These are phyloP conservation scores for Fukomys damarensis DNA, from an alignment of 2,113 vertebrate species.

Conservation along the genomic window DNA sequence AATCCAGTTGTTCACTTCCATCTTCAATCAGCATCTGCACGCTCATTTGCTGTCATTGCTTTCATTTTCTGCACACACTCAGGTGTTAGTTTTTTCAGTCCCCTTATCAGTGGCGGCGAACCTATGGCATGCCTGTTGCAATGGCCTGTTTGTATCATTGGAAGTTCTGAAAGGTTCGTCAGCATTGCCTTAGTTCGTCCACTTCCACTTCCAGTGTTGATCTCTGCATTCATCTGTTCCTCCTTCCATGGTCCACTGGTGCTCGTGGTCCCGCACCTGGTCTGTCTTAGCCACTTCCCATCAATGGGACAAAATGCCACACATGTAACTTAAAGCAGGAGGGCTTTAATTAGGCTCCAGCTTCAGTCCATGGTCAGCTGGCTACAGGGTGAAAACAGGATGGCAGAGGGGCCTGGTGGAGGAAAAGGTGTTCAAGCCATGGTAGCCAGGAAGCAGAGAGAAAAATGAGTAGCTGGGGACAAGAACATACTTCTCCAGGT, in stretches of 20 bases:
- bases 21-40: not conserved
- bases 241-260: not conserved
- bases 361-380: not conserved
- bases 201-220: not conserved
- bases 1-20: rapidly evolving
- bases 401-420: not conserved
- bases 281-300: not conserved
- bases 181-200: not conserved
- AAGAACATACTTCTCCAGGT: not conserved
- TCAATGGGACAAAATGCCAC: not conserved
- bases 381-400: not conserved
- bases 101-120: not conserved
- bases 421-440: not conserved
- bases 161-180: not conserved
- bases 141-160: not conserved
- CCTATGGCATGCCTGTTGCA: not conserved
- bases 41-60: not conserved
- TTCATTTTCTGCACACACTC: not conserved
- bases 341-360: not conserved
- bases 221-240: not conserved
- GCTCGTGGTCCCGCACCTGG: rapidly evolving
- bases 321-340: not conserved
- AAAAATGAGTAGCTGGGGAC: not conserved
- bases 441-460: not conserved
- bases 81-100: too few species aligned